phyloP scores from a whole-genome alignment of 2,888 invertebrate genomes.

The Drosophila phalerata region DNA sequence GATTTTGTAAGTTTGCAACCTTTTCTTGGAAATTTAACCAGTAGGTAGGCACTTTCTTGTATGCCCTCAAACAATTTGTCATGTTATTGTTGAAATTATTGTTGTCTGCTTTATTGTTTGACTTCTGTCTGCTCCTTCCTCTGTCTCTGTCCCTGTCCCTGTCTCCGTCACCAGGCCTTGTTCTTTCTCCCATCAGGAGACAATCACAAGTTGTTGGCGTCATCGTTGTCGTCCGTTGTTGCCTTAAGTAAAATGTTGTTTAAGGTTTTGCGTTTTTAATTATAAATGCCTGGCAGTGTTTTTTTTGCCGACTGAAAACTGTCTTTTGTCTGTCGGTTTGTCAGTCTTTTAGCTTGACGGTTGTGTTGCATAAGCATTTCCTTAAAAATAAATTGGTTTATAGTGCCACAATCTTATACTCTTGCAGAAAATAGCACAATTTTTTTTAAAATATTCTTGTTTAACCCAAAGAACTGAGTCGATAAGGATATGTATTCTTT shows the following conservation, averaged over 20 bases:
- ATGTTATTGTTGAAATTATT: conserved; percentile 79
- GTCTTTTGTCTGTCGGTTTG: conserved; percentile 31
- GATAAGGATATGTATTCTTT: not conserved
- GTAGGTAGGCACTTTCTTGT: conserved; percentile 37
- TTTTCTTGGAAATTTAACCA: conserved; percentile 13
- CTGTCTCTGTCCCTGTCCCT: not conserved
- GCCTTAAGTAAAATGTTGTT: conserved; percentile 68
- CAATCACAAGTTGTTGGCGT: conserved; percentile 35
- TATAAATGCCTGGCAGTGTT: conserved; percentile 74
- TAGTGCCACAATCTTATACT: conserved; percentile 24
- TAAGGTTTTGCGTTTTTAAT: conserved; percentile 76
- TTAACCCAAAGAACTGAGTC: not conserved
- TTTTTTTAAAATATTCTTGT: not conserved
- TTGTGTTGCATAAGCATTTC: conserved; percentile 44
- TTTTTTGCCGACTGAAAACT: conserved; percentile 28
- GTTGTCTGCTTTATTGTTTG: conserved; percentile 80
- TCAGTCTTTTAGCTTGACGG: conserved; percentile 19
- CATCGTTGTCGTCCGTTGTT: conserved; percentile 19
- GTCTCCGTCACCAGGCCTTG: not conserved
- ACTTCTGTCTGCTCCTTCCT: conserved; percentile 69
- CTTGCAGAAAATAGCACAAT: conserved; percentile 4
- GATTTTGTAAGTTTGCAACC: conserved; percentile 38
- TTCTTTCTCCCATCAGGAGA: conserved; percentile 5
- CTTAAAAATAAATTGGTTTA: conserved; percentile 56
- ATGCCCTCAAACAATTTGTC: conserved; percentile 76